Conservation (phyloP, 2,888 invertebrate genomes). For the Liopterus haemorrhoidalis region DNA sequence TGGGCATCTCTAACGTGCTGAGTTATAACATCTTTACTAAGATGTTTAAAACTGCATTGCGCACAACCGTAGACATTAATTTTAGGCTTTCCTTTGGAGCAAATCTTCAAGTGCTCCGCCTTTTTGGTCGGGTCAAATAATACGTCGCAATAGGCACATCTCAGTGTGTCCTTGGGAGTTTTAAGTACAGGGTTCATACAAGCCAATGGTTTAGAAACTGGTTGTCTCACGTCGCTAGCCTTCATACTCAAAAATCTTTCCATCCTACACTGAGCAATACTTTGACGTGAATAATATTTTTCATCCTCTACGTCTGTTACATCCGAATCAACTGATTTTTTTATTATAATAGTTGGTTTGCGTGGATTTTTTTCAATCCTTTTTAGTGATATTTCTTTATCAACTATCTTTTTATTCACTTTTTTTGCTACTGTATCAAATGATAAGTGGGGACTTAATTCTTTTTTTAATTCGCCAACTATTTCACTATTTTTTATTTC, state of each 20-base stretch:
- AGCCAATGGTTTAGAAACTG: slow-evolving; percentile 33
- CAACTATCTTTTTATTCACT: slow-evolving; percentile 13
- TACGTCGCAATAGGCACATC: slow-evolving; percentile 39
- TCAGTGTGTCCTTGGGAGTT: slow-evolving; percentile 38
- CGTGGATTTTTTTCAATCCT: too few species aligned
- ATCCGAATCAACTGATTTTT: not conserved
- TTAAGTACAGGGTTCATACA: slow-evolving; percentile 33
- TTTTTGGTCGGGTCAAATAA: slow-evolving; percentile 37
- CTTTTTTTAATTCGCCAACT: slow-evolving; percentile 24
- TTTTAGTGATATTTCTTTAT: slow-evolving; percentile 27
- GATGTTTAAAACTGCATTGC: slow-evolving; percentile 38
- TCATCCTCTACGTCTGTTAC: not conserved
- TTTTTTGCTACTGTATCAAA: slow-evolving; percentile 19
- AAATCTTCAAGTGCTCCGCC: slow-evolving; percentile 35
- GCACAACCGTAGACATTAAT: slow-evolving; percentile 39
- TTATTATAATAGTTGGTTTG: slow-evolving; percentile 46
- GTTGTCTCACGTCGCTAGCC: slow-evolving; percentile 32
- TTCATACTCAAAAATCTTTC: slow-evolving; percentile 39
- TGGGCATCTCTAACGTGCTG: slow-evolving; percentile 35
- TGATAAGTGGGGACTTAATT: slow-evolving; percentile 28
- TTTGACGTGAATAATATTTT: slow-evolving; percentile 17
- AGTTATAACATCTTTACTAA: slow-evolving; percentile 36
- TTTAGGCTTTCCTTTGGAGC: slow-evolving; percentile 30
- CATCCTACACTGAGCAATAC: slow-evolving; percentile 29
- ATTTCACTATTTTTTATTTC: slow-evolving; percentile 1